Evolutionary conservation across 2,888 invertebrate species (phyloP).

Genomic region (Rhopalosiphum nymphaeae): DNA sequence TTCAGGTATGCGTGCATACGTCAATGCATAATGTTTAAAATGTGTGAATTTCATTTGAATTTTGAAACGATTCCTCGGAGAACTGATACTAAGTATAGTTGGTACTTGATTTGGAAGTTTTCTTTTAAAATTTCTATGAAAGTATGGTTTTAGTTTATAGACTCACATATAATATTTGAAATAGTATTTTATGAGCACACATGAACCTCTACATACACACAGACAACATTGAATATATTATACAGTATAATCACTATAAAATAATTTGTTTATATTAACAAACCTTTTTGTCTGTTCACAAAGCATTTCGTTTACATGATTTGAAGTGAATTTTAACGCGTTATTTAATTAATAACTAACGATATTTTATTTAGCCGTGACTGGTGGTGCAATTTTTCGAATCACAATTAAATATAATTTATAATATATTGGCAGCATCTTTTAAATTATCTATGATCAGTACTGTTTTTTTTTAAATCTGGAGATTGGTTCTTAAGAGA

Average conservation of each 20-base stretch:
- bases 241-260: too few relatives aligned
- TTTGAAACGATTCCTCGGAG: not conserved
- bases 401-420: not conserved
- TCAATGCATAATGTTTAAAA: not conserved
- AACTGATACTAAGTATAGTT: not conserved
- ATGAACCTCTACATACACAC: not conserved
- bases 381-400: not conserved
- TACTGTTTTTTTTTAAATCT: too few relatives aligned
- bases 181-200: not conserved
- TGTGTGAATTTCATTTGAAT: not conserved
- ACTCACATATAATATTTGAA: not conserved
- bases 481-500: too few relatives aligned
- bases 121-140: not conserved
- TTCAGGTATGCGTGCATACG: not conserved
- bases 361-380: not conserved
- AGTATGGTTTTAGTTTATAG: rapidly evolving
- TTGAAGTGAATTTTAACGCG: not conserved
- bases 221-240: not conserved
- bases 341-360: not conserved
- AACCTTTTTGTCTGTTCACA: not conserved
- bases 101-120: not conserved
- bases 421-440: not conserved
- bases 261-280: not conserved
- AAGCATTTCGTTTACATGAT: not conserved
- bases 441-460: not conserved